Evolutionary conservation across 2,888 invertebrate species (phyloP), one percentile per base, ranked within the genome.

Genomic region (Macrosoma leucophasiata): DNA sequence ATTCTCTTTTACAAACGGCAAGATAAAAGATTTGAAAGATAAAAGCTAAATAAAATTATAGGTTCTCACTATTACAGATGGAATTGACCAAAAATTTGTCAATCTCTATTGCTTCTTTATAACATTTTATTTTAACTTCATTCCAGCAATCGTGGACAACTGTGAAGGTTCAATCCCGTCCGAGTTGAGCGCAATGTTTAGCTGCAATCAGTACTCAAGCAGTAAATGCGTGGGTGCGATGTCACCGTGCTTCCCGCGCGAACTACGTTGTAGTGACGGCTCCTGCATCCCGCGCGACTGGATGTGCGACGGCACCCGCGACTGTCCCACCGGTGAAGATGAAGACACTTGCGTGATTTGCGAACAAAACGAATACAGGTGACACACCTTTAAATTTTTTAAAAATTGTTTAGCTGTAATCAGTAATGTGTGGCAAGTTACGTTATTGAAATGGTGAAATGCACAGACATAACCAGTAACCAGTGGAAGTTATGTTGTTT

Each of bases 241-340:
- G 14, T 62, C 65, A 1, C 84, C 81, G 3, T 90, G 90, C 54
- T 72, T 73, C 34, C 55, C 61, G 1, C 82, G 85, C 22, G 90
- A 90, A 67, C 70, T 87, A 45, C 63, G 77, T 13, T 90, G 90
- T 43, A 56, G 62, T 0, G 89, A 90, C 47, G 86, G 85, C 0
- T 76, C 86, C 4, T 90, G 90, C 54, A 82, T 90, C 25, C 88
- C 88, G 0, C 57, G 79, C 6, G 86, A 88, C 39, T 89, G 89
- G 89, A 69, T 87, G 26, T 91, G 91, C 52, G 90, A 90, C 46
- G 86, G 87, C 2, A 85, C 85, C 8, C 65, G 66, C 1, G 90
- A 91, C 55, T 91, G 91, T 43, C 67, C 82, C 3, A 85, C 79
- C 39, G 88, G 87, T 1, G 89, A 89, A 14, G 90, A 90, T 46